Conservation (phyloP, 1,140 invertebrate species). For the Metopolophium dirhodum region DNA sequence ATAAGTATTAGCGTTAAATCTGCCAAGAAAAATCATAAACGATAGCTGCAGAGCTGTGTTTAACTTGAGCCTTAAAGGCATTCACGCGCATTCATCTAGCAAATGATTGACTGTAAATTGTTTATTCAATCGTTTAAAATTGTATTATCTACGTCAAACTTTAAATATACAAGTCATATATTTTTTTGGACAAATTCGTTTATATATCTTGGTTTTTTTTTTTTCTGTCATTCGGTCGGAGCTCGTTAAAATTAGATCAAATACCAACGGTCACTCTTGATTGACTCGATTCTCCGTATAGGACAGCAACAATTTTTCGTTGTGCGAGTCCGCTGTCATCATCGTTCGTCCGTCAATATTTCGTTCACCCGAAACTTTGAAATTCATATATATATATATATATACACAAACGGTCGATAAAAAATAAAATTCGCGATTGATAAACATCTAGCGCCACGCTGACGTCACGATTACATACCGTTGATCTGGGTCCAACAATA, state of each 20-base stretch:
- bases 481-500: background rate
- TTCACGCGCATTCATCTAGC: background rate
- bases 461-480: background rate
- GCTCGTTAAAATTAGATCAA: background rate
- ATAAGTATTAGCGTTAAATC: background rate
- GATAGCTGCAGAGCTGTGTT: background rate
- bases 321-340: background rate
- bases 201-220: background rate
- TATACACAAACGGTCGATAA: background rate
- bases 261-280: background rate
- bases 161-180: background rate
- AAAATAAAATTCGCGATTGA: background rate
- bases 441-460: background rate
- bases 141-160: background rate
- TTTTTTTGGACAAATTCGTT: background rate
- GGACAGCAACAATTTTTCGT: background rate
- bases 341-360: background rate
- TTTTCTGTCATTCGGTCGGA: background rate
- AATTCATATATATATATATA: background rate
- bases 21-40: background rate
- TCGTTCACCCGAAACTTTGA: background rate
- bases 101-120: background rate
- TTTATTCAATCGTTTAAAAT: background rate
- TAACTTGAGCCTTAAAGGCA: background rate
- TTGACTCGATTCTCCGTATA: background rate